phyloP scores from a whole-genome alignment of 2,888 invertebrate species.

The Spodoptera exigua region DNA sequence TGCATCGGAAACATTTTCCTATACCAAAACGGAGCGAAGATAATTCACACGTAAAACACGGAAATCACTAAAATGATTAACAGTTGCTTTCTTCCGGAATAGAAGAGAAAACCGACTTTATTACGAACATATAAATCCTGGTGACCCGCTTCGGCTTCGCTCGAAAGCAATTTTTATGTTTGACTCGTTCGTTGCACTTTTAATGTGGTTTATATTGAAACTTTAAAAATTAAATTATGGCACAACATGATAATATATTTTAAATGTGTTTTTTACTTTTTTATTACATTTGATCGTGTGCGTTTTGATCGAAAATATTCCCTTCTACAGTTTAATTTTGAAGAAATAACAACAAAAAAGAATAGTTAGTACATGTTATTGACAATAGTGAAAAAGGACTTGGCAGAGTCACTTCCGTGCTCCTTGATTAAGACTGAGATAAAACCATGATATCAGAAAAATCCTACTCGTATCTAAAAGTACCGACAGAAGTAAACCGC shows the following conservation, averaged over 20 bases:
- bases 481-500: conserved; percentile 25
- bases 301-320: too few species aligned
- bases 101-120: conserved; percentile 31
- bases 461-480: conserved; percentile 7
- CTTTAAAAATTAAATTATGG: neutral
- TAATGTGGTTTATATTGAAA: conserved; percentile 35
- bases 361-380: too few species aligned
- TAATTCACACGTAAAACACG: conserved; percentile 7
- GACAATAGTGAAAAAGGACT: too few species aligned
- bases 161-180: conserved; percentile 41
- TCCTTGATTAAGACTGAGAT: neutral
- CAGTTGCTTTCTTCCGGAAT: conserved; percentile 7
- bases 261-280: too few species aligned
- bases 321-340: too few species aligned
- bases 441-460: conserved; percentile 5
- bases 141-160: conserved; percentile 29
- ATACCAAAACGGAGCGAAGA: conserved; percentile 9
- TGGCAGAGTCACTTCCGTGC: too few species aligned
- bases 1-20: conserved; percentile 6
- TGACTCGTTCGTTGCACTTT: conserved; percentile 35
- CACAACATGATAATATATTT: too few species aligned
- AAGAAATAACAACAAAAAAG: too few species aligned
- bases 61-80: conserved; percentile 17
- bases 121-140: conserved; percentile 40
- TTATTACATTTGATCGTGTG: too few species aligned